Evolutionary conservation across 2,888 invertebrate species (phyloP), one percentile per base, ranked within the genome.

Genomic region (Rosalia funebris): DNA sequence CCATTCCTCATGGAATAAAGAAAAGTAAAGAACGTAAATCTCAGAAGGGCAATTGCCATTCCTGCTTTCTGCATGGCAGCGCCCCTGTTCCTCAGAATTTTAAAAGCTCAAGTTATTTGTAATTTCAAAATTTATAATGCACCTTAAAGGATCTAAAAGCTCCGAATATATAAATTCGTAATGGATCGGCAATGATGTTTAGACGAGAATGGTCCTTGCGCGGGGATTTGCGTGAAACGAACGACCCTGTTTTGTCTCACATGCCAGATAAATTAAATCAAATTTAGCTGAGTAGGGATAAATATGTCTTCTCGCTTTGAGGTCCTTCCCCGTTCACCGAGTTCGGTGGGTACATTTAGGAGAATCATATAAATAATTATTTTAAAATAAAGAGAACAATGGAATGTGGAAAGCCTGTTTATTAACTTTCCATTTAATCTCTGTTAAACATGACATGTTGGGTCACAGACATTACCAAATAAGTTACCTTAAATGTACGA

Each of bases 71-170:
- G 50, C 50, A 19, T 39, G 25, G 39, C 31, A 20, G 25, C 25
- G 50, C 25, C 25, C 25, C 50, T 19, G 36, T 47, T 47, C 39
- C 20, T 25, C 16, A 11, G 39, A 25, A 50, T 39, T 50, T 50
- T 50, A 50, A 50, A 50, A 50, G 50, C 37, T 50, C 37, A 16
- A 37, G 47, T 47, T 34, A 47, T 39, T 50, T 50, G 50, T 50
- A 50, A 50, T 50, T 39, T 50, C 31, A n/a, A 39, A 37, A 39
- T 39, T 50, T 50, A 25, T 50, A 50, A 50, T 50, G 50, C 15
- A 16, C 39, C 39, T 50, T 50, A 50, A 39, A 50, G 39, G 39
- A 50, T 41, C 50, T 39, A 9, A 39, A 17, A 50, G 39, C 37
- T 20, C 25, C 25, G 50, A 39, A 25, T 31, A 37, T 50, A 39